A percentile compares a stretch with the other conserved stretches of the same genome.
Evolutionary conservation across 30 jellyfish, hydroid and myxozoan species (phyloP).

Genomic region (Clytia hemisphaerica): DNA sequence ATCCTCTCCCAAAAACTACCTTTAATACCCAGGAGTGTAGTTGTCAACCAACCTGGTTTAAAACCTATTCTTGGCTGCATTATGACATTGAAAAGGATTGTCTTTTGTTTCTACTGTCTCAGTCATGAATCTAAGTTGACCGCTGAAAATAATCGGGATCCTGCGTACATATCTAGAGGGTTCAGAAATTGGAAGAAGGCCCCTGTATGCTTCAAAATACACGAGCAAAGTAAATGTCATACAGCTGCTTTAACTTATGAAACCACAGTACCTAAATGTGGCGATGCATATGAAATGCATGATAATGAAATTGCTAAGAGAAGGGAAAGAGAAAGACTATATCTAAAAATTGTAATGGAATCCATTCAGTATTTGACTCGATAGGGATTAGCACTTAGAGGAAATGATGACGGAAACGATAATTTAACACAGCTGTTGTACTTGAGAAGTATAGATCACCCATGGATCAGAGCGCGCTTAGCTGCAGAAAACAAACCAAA

Average conservation of each 20-base stretch:
- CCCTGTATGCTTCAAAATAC: constrained; percentile 14
- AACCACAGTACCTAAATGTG: constrained; percentile 13
- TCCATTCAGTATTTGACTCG: constrained; percentile 20
- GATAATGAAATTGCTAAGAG: background rate
- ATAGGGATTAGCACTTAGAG: constrained; percentile 21
- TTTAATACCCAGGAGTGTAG: too few relatives aligned
- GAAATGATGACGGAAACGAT: constrained; percentile 15
- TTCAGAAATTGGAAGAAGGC: constrained; percentile 36
- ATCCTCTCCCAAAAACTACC: too few relatives aligned
- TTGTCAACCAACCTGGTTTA: too few relatives aligned
- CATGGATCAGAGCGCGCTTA: too few relatives aligned
- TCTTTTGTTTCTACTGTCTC: constrained; percentile 10
- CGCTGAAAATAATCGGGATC: constrained; percentile 36
- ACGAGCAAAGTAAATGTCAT: constrained; percentile 40
- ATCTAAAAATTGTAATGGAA: constrained; percentile 32
- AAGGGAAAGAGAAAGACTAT: constrained; percentile 4
- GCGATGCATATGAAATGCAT: constrained; percentile 16
- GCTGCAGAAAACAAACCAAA: too few relatives aligned
- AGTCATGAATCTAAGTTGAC: constrained; percentile 18
- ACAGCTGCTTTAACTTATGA: constrained; percentile 27
- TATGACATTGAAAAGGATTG: constrained; percentile 23
- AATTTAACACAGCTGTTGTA: too few relatives aligned
- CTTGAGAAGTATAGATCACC: too few relatives aligned
- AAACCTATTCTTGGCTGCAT: constrained; percentile 38
- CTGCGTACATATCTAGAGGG: constrained; percentile 32